phyloP scores from a whole-genome alignment of 2,888 invertebrate species.

The Sylvicola fuscatus region DNA sequence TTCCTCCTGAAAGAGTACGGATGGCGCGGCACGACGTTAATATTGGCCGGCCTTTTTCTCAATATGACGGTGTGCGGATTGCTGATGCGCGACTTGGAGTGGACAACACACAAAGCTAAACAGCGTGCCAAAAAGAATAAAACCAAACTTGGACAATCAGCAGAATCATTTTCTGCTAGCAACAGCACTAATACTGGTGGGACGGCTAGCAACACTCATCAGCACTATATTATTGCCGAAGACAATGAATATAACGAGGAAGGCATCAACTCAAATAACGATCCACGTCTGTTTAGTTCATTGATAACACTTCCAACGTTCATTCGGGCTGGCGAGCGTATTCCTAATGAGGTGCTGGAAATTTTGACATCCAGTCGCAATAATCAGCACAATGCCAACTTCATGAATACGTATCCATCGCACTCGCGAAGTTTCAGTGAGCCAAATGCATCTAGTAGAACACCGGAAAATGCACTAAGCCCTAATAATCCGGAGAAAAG shows the following conservation, averaged over 20 bases:
- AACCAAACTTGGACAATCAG: conserved; percentile 41
- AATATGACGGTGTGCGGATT: conserved; percentile 66
- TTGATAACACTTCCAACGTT: conserved; percentile 70
- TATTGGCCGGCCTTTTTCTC: conserved; percentile 59
- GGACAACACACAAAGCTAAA: conserved; percentile 35
- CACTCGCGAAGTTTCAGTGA: conserved; percentile 57
- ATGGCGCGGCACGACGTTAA: conserved; percentile 67
- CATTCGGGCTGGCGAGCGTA: conserved; percentile 48
- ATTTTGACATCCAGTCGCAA: conserved; percentile 40
- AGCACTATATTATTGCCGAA: conserved; percentile 12
- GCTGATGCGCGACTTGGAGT: conserved; percentile 45
- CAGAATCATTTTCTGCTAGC: conserved; percentile 46
- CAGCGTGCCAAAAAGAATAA: conserved; percentile 36
- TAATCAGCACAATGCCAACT: conserved; percentile 45
- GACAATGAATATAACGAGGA: conserved; percentile 10
- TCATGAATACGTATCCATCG: conserved; percentile 55
- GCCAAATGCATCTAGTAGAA: conserved; percentile 5
- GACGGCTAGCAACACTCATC: conserved; percentile 26
- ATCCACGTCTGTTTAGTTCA: conserved; percentile 40
- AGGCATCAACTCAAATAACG: conserved; percentile 11
- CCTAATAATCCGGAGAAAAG: conserved; percentile 5
- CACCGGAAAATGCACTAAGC: conserved; percentile 1
- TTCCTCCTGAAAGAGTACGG: conserved; percentile 53
- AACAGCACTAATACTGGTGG: conserved; percentile 44
- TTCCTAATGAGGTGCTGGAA: conserved; percentile 56